These are phyloP conservation scores for Bradypodion ventrale DNA, from an alignment of 2,797 vertebrate genomes.

Conservation along the genomic window DNA sequence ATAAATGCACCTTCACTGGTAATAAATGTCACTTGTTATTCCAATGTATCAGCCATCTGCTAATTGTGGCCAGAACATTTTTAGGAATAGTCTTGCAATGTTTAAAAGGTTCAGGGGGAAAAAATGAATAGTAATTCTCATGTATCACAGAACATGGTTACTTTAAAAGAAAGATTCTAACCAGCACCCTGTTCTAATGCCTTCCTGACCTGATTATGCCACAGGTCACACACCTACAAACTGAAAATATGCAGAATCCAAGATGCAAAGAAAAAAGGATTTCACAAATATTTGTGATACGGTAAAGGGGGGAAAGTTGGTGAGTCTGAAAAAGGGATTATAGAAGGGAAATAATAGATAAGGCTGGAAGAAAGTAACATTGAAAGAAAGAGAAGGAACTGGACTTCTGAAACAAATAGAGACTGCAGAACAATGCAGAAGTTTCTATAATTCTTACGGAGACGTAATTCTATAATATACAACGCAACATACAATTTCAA, in stretches of 20 bases:
- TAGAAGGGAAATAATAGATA: no score
- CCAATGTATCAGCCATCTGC: neutral
- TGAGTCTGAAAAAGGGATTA: neutral
- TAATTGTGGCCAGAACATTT: neutral
- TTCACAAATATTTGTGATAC: neutral
- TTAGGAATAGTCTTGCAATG: neutral
- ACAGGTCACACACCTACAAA: neutral
- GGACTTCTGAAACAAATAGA: neutral
- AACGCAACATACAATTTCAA: no score
- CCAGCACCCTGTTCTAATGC: neutral
- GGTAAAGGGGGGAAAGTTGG: neutral
- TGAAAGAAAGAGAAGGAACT: neutral
- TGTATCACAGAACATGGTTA: neutral
- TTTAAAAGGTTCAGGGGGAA: neutral
- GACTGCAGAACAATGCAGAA: neutral
- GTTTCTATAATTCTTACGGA: no score
- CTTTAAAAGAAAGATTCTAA: neutral
- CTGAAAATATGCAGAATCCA: neutral
- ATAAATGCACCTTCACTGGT: neutral
- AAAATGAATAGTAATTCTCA: neutral
- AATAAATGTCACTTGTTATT: neutral
- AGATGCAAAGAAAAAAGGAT: neutral
- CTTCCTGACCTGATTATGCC: neutral
- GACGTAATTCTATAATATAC: neutral
- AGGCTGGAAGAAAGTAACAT: neutral